A percentile compares a stretch with the other conserved stretches of the same genome.
These are phyloP conservation scores for Crocallis elinguaria DNA, from an alignment of 2,888 invertebrate genomes.

Conservation along the genomic window DNA sequence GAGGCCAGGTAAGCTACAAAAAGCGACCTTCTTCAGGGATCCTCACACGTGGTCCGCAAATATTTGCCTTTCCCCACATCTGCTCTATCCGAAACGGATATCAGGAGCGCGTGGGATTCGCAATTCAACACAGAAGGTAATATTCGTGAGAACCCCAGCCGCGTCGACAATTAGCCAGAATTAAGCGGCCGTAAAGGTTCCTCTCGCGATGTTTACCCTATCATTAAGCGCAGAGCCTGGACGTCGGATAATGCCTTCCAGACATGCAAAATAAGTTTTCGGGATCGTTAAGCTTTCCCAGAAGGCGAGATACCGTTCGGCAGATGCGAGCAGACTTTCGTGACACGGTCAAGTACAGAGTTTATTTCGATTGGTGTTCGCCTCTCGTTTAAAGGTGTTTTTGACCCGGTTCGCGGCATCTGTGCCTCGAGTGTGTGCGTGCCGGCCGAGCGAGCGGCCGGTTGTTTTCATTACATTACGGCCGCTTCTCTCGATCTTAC, in stretches of 20 bases:
- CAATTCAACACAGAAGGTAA: conserved; percentile 70
- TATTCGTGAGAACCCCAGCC: conserved; percentile 80
- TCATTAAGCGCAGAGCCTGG: conserved; percentile 70
- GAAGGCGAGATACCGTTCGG: conserved; percentile 81
- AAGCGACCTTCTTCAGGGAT: conserved; percentile 57
- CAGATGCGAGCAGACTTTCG: conserved; percentile 74
- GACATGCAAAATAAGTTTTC: conserved; percentile 80
- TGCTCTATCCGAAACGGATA: conserved; percentile 67
- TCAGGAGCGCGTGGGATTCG: conserved; percentile 76
- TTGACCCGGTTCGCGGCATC: conserved; percentile 77
- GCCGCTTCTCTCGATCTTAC: conserved; percentile 80
- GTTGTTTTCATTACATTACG: conserved; percentile 80
- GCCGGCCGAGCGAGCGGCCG: conserved; percentile 66
- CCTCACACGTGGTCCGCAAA: conserved; percentile 63
- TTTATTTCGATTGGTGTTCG: conserved; percentile 79
- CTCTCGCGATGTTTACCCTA: conserved; percentile 74
- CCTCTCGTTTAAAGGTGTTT: conserved; percentile 81
- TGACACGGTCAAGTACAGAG: conserved; percentile 81
- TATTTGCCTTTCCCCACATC: conserved; percentile 65
- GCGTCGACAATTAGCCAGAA: conserved; percentile 77
- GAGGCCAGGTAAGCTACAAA: conserved; percentile 60
- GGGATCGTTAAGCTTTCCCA: conserved; percentile 80
- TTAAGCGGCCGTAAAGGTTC: conserved; percentile 73
- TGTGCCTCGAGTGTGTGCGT: conserved; percentile 57
- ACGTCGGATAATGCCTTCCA: conserved; percentile 71